A percentile compares a stretch with the other conserved stretches of the same genome.
phyloP scores from a whole-genome alignment of 2,113 vertebrate genomes.

The Malurus cyaneus region DNA sequence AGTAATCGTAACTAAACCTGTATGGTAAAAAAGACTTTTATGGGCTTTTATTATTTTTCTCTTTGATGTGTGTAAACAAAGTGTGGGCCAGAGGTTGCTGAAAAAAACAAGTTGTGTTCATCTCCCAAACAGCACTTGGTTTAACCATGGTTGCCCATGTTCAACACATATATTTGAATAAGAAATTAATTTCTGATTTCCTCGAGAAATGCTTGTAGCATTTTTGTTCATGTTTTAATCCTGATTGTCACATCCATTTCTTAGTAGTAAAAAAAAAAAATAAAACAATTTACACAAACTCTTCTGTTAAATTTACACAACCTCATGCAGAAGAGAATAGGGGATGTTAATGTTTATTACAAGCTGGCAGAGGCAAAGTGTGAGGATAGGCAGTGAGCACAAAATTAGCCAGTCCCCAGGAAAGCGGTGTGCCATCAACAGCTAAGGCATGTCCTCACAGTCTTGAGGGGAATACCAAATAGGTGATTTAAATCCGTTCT shows the following conservation, averaged over 20 bases:
- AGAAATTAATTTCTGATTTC: background rate
- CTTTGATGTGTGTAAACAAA: background rate
- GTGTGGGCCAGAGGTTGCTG: background rate
- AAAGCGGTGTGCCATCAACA: background rate
- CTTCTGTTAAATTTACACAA: background rate
- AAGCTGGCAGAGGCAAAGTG: background rate
- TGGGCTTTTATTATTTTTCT: background rate
- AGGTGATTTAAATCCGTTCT: background rate
- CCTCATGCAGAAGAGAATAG: background rate
- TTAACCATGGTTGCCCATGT: background rate
- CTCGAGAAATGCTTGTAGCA: background rate
- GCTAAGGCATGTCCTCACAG: background rate
- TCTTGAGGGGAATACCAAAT: background rate
- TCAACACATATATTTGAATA: background rate
- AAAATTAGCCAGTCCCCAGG: background rate
- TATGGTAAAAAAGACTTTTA: background rate
- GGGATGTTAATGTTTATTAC: background rate
- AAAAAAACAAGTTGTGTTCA: background rate
- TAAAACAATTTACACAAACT: background rate
- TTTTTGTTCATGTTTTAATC: background rate
- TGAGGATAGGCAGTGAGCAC: background rate
- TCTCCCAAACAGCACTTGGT: background rate
- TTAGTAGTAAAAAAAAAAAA: background rate
- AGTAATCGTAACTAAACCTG: background rate
- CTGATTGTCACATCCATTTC: background rate